Conservation (phyloP, 2,888 invertebrate genomes). For the Troglohyphantes excavatus region DNA sequence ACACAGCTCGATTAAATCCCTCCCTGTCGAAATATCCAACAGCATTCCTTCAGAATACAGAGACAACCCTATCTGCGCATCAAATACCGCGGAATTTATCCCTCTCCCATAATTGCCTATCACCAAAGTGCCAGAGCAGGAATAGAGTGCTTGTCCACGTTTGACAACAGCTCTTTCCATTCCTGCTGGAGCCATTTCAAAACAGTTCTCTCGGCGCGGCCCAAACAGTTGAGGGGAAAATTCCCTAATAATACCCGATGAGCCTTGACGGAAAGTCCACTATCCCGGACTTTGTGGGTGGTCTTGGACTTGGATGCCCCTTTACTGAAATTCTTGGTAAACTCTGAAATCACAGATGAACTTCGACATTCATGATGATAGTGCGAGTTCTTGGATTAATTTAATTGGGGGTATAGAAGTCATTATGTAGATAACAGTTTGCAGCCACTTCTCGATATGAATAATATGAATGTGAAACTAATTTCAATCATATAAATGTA, state of each 20-base stretch:
- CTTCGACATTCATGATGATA: not conserved
- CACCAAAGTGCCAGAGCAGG: not conserved
- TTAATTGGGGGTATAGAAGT: not conserved
- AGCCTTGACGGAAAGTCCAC: not conserved
- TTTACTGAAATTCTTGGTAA: too few species aligned
- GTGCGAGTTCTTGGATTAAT: not conserved
- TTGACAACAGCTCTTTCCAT: slow-evolving; percentile 9
- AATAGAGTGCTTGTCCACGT: not conserved
- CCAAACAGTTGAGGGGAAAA: not conserved
- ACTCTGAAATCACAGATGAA: not conserved
- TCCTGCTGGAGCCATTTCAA: too few species aligned
- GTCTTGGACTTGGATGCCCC: not conserved
- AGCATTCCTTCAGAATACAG: not conserved
- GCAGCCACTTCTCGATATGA: too few species aligned
- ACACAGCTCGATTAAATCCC: not conserved
- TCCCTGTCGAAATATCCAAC: not conserved
- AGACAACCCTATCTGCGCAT: not conserved
- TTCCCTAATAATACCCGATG: not conserved
- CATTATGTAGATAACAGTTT: too few species aligned
- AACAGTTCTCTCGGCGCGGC: too few species aligned
- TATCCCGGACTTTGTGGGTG: not conserved
- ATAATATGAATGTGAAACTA: too few species aligned
- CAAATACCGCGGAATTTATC: not conserved
- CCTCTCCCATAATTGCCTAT: not conserved
- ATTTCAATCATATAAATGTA: too few species aligned